Conservation (phyloP, 2,888 invertebrate species). For the Eumacrocentrus americanus region DNA sequence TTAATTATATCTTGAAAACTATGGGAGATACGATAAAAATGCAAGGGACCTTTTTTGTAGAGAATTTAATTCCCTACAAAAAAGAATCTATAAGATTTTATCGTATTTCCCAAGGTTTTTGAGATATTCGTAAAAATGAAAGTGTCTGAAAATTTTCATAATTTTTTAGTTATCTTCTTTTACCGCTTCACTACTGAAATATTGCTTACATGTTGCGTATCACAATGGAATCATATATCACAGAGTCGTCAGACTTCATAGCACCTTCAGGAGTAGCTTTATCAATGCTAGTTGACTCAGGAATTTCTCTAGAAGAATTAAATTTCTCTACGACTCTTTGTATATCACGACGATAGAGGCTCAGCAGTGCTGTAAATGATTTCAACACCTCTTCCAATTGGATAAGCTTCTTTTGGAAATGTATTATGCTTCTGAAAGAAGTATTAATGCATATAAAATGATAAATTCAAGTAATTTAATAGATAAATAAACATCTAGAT, state of each 20-base stretch:
- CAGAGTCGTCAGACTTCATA: constrained; percentile 26
- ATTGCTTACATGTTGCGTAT: constrained; percentile 45
- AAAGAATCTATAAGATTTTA: too few relatives aligned
- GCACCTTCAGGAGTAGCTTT: neutral
- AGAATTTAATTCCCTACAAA: too few relatives aligned
- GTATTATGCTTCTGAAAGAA: constrained; percentile 36
- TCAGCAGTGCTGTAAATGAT: constrained; percentile 37
- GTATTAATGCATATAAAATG: too few relatives aligned
- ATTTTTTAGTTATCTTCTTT: too few relatives aligned
- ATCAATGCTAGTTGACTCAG: neutral
- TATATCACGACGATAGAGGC: constrained; percentile 18
- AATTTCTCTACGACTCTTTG: constrained; percentile 11
- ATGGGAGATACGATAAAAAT: too few relatives aligned
- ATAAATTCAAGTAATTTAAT: too few relatives aligned
- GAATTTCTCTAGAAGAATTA: neutral
- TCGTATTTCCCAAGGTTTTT: neutral
- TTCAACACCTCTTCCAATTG: constrained; percentile 40
- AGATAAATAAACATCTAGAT: constrained; percentile 13
- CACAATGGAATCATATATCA: constrained; percentile 48
- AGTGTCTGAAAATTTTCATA: too few relatives aligned
- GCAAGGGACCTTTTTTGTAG: too few relatives aligned
- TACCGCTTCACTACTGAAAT: constrained; percentile 5
- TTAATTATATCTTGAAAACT: neutral
- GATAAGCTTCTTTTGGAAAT: constrained; percentile 37
- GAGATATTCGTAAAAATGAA: neutral